A percentile compares a stretch with the other conserved stretches of the same genome.
phyloP scores from a whole-genome alignment of 2,888 invertebrate genomes.

The Clitarchus hookeri region DNA sequence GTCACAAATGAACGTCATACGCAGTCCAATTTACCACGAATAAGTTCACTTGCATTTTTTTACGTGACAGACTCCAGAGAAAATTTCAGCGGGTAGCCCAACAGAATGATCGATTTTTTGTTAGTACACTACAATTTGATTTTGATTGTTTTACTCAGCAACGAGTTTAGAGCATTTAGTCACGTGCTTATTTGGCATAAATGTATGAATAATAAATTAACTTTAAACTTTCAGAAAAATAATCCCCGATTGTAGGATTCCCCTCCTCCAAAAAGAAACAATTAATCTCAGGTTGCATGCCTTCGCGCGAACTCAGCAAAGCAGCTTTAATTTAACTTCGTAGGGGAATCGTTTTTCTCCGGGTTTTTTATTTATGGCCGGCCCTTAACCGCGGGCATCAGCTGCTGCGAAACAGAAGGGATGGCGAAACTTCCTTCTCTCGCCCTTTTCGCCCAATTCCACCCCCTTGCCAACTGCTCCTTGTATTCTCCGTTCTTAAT shows the following conservation, averaged over 20 bases:
- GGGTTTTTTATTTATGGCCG: neutral
- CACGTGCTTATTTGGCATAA: too few relatives aligned
- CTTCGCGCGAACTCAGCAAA: neutral
- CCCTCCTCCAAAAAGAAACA: neutral
- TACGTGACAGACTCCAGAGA: too few relatives aligned
- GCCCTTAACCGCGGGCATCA: neutral
- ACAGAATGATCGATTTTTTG: too few relatives aligned
- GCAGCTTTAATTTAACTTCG: conserved; percentile 8
- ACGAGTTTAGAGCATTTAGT: too few relatives aligned
- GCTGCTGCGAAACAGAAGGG: conserved; percentile 1
- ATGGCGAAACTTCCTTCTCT: neutral
- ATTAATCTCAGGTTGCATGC: neutral
- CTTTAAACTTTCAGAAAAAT: neutral
- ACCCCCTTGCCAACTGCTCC: neutral
- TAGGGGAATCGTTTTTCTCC: neutral
- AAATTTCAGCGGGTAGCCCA: too few relatives aligned
- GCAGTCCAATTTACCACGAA: too few relatives aligned
- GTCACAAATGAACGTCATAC: too few relatives aligned
- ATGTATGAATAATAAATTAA: neutral
- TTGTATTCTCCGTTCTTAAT: neutral
- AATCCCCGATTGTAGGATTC: neutral
- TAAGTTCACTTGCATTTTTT: too few relatives aligned
- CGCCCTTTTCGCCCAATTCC: neutral
- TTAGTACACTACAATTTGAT: too few relatives aligned
- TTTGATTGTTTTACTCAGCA: too few relatives aligned